Conservation (phyloP, 2,888 invertebrate species). For the Chouioia cunea region DNA sequence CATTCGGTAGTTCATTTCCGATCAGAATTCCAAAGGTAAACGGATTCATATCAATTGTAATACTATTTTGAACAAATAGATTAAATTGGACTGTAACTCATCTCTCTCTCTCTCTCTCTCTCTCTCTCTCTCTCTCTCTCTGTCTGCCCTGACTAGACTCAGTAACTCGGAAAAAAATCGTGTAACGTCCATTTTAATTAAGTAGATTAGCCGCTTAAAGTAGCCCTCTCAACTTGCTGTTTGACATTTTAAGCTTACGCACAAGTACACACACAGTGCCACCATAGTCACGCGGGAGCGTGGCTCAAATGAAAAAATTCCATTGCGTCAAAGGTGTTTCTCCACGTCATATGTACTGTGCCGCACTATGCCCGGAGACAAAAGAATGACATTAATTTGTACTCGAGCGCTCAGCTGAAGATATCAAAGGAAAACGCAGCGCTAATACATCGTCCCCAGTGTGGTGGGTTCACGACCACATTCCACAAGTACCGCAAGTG, state of each 20-base stretch:
- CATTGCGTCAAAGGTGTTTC: conserved; percentile 14
- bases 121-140: too few relatives aligned
- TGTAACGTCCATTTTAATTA: conserved; percentile 20
- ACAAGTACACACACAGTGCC: too few relatives aligned
- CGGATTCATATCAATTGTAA: too few relatives aligned
- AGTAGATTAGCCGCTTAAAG: conserved; percentile 15
- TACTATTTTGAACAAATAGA: too few relatives aligned
- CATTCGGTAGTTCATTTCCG: too few relatives aligned
- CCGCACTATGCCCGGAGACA: not conserved
- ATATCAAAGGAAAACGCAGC: conserved; percentile 55
- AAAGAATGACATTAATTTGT: conserved; percentile 49
- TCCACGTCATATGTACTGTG: too few relatives aligned
- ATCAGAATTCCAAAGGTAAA: too few relatives aligned
- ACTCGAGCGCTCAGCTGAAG: conserved; percentile 42
- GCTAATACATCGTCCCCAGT: conserved; percentile 51
- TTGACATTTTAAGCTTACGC: not conserved
- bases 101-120: too few relatives aligned
- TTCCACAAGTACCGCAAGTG: conserved; percentile 51
- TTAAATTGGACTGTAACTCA: too few relatives aligned
- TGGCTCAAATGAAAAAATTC: conserved; percentile 17
- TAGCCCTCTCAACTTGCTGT: not conserved
- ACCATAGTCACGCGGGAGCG: too few relatives aligned
- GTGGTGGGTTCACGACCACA: conserved; percentile 41
- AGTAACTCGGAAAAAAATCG: not conserved
- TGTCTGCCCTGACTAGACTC: too few relatives aligned